phyloP scores from a whole-genome alignment of 1,140 invertebrate genomes.

The Saccostrea cuccullata region DNA sequence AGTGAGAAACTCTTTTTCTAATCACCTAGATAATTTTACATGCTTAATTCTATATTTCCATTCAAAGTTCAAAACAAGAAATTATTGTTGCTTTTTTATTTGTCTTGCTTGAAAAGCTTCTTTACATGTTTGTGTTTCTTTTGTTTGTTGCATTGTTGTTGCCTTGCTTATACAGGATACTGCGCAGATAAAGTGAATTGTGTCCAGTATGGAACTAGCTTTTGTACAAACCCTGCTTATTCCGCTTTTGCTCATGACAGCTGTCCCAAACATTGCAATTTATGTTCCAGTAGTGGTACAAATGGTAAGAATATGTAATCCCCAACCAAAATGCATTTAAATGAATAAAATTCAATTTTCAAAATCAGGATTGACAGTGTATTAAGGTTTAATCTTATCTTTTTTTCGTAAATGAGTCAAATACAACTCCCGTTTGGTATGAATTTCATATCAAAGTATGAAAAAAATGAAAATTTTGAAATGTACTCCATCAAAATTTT shows the following conservation, averaged over 20 bases:
- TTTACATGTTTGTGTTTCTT: background rate
- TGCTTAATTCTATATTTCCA: background rate
- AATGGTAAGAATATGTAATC: background rate
- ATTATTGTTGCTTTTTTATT: background rate
- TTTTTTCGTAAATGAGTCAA: too few relatives aligned
- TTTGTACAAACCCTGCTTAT: conserved; percentile 50
- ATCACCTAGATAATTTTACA: background rate
- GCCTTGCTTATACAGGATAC: conserved; percentile 9
- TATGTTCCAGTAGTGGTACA: conserved; percentile 16
- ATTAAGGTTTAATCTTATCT: too few relatives aligned
- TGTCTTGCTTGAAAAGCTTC: background rate
- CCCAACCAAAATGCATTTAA: too few relatives aligned
- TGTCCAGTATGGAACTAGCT: conserved; percentile 25
- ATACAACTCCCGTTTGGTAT: too few relatives aligned
- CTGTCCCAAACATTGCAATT: conserved; percentile 46
- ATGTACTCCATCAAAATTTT: too few relatives aligned
- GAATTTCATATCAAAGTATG: too few relatives aligned
- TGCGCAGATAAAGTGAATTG: conserved; percentile 40
- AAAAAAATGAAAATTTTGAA: too few relatives aligned
- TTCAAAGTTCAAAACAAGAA: background rate
- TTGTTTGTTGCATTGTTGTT: background rate
- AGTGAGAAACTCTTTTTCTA: background rate
- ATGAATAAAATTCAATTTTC: background rate
- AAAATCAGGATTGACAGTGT: background rate
- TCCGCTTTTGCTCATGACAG: conserved; percentile 48